Conservation (phyloP, 2,113 vertebrate genomes). For the Prietella phreatophila region DNA sequence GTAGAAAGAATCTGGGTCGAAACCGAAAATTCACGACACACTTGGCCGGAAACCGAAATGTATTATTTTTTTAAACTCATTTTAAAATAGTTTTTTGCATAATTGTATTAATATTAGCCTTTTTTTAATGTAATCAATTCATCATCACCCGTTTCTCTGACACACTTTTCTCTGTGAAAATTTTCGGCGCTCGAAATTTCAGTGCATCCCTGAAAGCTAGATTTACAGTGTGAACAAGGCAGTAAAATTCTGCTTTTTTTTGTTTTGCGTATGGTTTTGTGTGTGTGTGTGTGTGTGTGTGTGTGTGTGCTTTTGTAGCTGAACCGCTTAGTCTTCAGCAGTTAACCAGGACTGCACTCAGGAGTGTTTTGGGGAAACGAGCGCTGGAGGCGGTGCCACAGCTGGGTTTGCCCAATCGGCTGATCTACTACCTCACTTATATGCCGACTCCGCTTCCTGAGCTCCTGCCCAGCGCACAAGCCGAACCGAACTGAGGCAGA, state of each 20-base stretch:
- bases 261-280: not conserved
- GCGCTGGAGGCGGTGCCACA: slow-evolving; percentile 70
- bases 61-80: too few relatives aligned
- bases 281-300: too few relatives aligned
- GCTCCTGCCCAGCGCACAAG: slow-evolving; percentile 30
- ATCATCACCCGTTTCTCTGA: too few relatives aligned
- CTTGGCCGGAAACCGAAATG: too few relatives aligned
- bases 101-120: too few relatives aligned
- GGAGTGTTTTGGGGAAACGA: slow-evolving; percentile 71
- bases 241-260: not conserved
- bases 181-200: too few relatives aligned
- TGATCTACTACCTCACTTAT: slow-evolving; percentile 83
- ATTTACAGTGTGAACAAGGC: not conserved
- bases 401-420: slow-evolving; percentile 77
- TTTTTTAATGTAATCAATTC: too few relatives aligned
- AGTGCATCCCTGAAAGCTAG: not conserved
- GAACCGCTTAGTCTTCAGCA: slow-evolving; percentile 83
- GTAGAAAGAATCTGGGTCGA: not conserved
- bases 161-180: too few relatives aligned
- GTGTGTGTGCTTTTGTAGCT: slow-evolving; percentile 55
- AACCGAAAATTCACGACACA: too few relatives aligned
- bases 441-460: slow-evolving; percentile 54
- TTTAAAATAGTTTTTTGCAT: too few relatives aligned
- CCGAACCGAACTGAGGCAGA: not conserved
- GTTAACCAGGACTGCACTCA: slow-evolving; percentile 80